phyloP scores from a whole-genome alignment of 2,797 vertebrate species.

The Eidolon dupreanum region DNA sequence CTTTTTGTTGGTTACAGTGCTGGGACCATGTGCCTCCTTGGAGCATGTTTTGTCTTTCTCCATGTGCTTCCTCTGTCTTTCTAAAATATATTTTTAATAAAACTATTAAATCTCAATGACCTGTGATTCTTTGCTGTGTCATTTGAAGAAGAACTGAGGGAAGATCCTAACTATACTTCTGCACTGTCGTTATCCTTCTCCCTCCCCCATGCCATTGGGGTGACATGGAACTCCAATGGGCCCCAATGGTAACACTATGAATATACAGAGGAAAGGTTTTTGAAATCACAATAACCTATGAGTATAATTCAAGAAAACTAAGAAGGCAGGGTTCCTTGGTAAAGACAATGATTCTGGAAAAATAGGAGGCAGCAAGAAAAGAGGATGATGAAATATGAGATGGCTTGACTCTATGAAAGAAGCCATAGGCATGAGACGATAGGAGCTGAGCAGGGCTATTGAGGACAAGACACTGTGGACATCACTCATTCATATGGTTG shows the following conservation, averaged over 20 bases:
- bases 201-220: too few species aligned
- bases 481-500: neutral
- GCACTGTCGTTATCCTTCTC: too few species aligned
- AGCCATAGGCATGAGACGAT: neutral
- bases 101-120: too few species aligned
- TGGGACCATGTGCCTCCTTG: too few species aligned
- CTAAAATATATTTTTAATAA: too few species aligned
- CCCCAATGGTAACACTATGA: neutral
- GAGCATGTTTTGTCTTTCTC: too few species aligned
- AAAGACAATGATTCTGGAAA: neutral
- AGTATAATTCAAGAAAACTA: neutral
- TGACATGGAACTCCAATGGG: too few species aligned
- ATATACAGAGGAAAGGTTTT: neutral
- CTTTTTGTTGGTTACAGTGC: too few species aligned
- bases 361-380: neutral
- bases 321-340: neutral
- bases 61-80: too few species aligned
- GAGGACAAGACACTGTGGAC: neutral
- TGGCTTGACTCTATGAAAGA: neutral
- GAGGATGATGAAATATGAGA: neutral
- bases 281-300: neutral
- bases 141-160: too few species aligned
- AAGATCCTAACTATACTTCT: too few species aligned
- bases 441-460: neutral
- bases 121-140: too few species aligned